Percentiles rank a stretch among this genome's conserved stretches.
phyloP scores from a whole-genome alignment of 2,888 invertebrate species.

The Nesidiocoris tenuis region DNA sequence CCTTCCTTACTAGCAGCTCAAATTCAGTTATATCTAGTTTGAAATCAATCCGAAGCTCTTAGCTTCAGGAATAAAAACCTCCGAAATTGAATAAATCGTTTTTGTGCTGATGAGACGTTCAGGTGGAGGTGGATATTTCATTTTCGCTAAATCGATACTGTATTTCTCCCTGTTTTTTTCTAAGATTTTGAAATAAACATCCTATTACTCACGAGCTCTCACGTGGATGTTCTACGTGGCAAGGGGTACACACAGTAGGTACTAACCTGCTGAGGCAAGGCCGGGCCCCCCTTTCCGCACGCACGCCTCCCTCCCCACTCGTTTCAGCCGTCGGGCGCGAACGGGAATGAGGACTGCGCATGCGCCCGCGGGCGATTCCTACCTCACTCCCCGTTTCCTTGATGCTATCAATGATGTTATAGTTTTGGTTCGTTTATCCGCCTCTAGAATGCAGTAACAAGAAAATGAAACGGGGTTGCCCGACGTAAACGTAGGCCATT shows the following conservation, averaged over 20 bases:
- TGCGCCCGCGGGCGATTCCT: background rate
- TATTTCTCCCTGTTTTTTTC: background rate
- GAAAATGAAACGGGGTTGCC: no score
- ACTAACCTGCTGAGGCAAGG: slow-evolving; percentile 36
- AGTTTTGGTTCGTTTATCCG: background rate
- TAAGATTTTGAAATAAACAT: slow-evolving; percentile 20
- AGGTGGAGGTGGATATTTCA: slow-evolving; percentile 26
- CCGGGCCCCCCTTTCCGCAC: slow-evolving; percentile 27
- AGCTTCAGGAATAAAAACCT: no score
- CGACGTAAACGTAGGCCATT: no score
- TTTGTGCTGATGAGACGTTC: background rate
- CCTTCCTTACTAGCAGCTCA: no score
- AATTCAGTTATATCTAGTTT: no score
- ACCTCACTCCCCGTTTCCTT: background rate
- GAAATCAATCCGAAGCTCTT: no score
- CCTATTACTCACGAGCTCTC: slow-evolving; percentile 41
- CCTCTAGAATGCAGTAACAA: background rate
- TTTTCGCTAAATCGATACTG: slow-evolving; percentile 5
- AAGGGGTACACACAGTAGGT: slow-evolving; percentile 34
- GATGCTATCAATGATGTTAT: background rate
- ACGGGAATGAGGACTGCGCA: background rate
- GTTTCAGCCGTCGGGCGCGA: background rate
- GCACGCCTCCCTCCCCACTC: background rate
- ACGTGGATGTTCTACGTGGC: slow-evolving; percentile 35
- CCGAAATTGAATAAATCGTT: no score